These are phyloP conservation scores for Hydropsyche betteni DNA, from an alignment of 2,888 invertebrate genomes.

Conservation along the genomic window DNA sequence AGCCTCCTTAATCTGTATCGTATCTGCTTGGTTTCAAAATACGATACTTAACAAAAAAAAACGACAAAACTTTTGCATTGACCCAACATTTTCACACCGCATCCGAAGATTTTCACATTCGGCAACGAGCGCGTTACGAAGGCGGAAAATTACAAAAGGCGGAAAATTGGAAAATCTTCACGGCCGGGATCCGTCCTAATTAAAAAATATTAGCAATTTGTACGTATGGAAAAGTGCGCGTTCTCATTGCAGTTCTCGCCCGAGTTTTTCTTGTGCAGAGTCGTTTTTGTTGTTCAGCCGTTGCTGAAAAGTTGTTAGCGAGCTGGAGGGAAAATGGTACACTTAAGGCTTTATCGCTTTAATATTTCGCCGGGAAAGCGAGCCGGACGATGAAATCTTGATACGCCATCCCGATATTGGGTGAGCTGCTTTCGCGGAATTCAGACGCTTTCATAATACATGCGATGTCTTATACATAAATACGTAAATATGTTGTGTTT, in stretches of 20 bases:
- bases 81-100: no score
- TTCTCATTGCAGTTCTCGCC: constrained; percentile 9
- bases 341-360: constrained; percentile 45
- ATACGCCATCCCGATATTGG: constrained; percentile 14
- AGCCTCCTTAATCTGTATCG: no score
- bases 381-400: constrained; percentile 21
- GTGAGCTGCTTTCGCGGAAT: background rate
- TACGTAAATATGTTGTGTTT: no score
- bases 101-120: no score
- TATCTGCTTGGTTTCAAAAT: no score
- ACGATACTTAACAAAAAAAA: no score
- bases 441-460: no score
- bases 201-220: constrained; percentile 21
- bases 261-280: background rate
- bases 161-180: constrained; percentile 21
- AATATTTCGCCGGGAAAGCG: constrained; percentile 36
- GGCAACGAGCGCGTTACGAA: no score
- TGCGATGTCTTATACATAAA: no score
- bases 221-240: background rate
- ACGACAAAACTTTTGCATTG: no score
- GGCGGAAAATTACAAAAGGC: background rate
- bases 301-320: constrained; percentile 43
- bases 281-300: constrained; percentile 31
- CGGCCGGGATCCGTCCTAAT: background rate
- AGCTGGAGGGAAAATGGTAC: constrained; percentile 41